Evolutionary conservation across 2,888 invertebrate species (phyloP).

Genomic region (Scaptomyza polygonia): DNA sequence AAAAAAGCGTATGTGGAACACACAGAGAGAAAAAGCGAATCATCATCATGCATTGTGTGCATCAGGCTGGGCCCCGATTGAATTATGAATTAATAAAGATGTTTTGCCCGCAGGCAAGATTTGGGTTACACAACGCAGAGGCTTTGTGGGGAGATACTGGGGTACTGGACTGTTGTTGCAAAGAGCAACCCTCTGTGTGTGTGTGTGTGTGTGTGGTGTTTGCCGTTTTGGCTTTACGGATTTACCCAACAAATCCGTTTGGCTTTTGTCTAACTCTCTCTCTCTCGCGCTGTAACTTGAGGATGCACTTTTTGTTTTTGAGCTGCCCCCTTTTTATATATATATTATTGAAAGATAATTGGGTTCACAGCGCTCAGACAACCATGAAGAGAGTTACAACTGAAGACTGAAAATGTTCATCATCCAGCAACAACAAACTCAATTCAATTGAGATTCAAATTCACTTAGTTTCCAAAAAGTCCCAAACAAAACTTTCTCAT

Average conservation of each 20-base stretch:
- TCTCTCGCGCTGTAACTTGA: constrained; percentile 78
- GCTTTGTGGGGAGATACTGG: background rate
- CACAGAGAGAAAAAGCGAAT: background rate
- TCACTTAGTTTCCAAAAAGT: constrained; percentile 56
- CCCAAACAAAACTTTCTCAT: constrained; percentile 1
- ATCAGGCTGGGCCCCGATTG: constrained; percentile 73
- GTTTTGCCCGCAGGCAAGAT: constrained; percentile 84
- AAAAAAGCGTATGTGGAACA: constrained; percentile 29
- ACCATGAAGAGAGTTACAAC: constrained; percentile 71
- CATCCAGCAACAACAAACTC: background rate
- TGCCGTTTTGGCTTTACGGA: constrained; percentile 81
- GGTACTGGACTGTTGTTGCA: constrained; percentile 7
- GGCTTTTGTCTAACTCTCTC: constrained; percentile 41
- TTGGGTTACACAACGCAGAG: constrained; percentile 78
- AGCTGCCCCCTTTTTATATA: constrained; percentile 74
- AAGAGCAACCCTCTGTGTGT: constrained; percentile 51
- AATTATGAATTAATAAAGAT: constrained; percentile 84
- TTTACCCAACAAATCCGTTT: constrained; percentile 60
- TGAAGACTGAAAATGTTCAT: background rate
- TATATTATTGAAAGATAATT: constrained; percentile 82
- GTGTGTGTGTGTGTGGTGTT: too few species aligned
- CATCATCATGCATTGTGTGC: constrained; percentile 48
- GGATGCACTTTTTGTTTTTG: constrained; percentile 77
- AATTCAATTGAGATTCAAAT: constrained; percentile 82
- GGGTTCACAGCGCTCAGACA: constrained; percentile 79